phyloP scores from a whole-genome alignment of 1,140 invertebrate genomes.

The Tribolium madens region DNA sequence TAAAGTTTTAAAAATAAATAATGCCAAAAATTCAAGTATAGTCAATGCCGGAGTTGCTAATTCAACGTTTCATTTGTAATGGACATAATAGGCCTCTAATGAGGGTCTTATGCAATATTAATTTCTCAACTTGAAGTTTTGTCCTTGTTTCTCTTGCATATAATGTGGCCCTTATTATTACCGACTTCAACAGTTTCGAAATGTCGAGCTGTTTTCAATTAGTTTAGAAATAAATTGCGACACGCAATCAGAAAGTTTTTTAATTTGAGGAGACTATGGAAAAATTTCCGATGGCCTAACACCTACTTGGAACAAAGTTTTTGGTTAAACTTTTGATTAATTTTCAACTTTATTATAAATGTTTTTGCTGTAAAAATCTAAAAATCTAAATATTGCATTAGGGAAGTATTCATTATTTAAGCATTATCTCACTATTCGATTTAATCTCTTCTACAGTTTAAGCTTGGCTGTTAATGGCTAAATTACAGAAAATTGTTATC shows the following conservation, averaged over 20 bases:
- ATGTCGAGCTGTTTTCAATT: background rate
- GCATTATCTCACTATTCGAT: background rate
- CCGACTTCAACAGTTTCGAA: background rate
- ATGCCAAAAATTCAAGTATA: background rate
- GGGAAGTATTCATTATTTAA: background rate
- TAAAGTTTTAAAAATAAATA: background rate
- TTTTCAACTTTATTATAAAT: too few relatives aligned
- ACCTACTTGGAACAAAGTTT: too few relatives aligned
- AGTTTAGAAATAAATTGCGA: too few relatives aligned
- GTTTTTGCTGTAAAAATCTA: too few relatives aligned
- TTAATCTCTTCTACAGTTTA: background rate
- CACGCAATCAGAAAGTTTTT: too few relatives aligned
- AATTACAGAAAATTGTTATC: background rate
- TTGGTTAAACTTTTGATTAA: too few relatives aligned
- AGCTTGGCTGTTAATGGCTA: background rate
- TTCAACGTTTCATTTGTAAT: too few relatives aligned
- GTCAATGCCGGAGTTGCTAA: too few relatives aligned
- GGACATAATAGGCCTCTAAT: background rate
- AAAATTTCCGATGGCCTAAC: too few relatives aligned
- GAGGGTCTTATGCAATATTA: constrained; percentile 9
- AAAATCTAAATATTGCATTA: background rate
- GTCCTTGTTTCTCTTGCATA: background rate
- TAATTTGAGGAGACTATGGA: too few relatives aligned
- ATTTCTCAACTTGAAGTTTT: constrained; percentile 8
- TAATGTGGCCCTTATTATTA: background rate